Conservation (phyloP, 2,797 vertebrate species). For the Micromesistius poutassou region DNA sequence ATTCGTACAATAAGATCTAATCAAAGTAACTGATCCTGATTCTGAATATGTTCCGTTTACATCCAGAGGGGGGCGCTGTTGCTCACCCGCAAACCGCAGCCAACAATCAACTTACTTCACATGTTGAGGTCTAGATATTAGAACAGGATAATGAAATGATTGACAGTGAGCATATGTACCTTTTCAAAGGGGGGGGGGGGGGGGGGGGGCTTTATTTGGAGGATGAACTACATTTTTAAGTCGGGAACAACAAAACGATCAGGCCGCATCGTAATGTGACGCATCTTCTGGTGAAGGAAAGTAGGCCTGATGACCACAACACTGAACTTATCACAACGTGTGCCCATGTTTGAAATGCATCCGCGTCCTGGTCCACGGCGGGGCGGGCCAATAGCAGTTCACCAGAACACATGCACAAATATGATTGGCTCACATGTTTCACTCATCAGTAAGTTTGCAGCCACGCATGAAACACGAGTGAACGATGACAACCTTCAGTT, state of each 20-base stretch:
- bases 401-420: background rate
- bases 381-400: too few species aligned
- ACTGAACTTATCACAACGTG: background rate
- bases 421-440: background rate
- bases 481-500: background rate
- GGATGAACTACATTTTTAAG: background rate
- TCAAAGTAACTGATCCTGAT: too few species aligned
- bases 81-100: slow-evolving; percentile 27
- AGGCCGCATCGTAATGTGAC: background rate
- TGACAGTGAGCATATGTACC: too few species aligned
- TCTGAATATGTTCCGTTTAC: background rate
- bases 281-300: background rate
- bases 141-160: background rate
- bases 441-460: background rate
- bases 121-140: slow-evolving; percentile 2
- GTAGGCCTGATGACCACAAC: background rate
- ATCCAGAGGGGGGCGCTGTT: slow-evolving; percentile 61
- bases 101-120: background rate
- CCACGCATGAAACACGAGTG: background rate
- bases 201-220: background rate
- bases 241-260: background rate
- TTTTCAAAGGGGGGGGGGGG: too few species aligned
- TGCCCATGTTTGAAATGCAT: background rate
- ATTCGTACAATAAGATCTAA: too few species aligned
- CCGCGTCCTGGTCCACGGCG: background rate